Evolutionary conservation across 2,113 vertebrate genomes (phyloP).

Genomic region (Eolophus roseicapilla): DNA sequence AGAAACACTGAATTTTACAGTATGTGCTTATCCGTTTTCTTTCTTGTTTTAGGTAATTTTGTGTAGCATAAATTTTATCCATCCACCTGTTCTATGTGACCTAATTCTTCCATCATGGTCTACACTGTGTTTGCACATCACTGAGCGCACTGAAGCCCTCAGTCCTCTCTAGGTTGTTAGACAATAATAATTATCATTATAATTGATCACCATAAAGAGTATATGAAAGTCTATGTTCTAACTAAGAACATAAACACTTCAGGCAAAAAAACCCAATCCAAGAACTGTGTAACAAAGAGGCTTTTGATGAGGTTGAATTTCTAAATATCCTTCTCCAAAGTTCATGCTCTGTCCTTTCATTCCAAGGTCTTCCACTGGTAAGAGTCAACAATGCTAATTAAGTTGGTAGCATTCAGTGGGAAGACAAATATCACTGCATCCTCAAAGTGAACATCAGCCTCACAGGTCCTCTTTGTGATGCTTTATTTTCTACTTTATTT

Average conservation of each 20-base stretch:
- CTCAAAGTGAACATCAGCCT: background rate
- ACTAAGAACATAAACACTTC: background rate
- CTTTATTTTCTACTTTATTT: background rate
- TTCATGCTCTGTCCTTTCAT: background rate
- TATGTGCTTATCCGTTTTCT: background rate
- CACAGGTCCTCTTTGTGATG: background rate
- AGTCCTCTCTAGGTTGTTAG: background rate
- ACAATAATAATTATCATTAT: background rate
- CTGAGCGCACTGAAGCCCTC: background rate
- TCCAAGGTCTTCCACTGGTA: background rate
- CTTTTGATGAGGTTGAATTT: background rate
- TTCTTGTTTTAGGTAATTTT: background rate
- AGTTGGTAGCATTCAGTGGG: background rate
- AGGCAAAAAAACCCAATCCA: fast-evolving
- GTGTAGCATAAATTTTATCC: background rate
- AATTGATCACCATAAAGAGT: background rate
- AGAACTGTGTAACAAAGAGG: background rate
- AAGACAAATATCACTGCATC: background rate
- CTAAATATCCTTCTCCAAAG: background rate
- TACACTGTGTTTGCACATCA: background rate
- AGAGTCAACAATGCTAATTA: background rate
- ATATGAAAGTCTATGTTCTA: background rate
- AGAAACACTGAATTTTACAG: background rate
- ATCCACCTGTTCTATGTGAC: background rate
- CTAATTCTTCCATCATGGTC: background rate